These are phyloP conservation scores for Vulpes vulpes DNA, from an alignment of 2,113 vertebrate species.

Conservation along the genomic window DNA sequence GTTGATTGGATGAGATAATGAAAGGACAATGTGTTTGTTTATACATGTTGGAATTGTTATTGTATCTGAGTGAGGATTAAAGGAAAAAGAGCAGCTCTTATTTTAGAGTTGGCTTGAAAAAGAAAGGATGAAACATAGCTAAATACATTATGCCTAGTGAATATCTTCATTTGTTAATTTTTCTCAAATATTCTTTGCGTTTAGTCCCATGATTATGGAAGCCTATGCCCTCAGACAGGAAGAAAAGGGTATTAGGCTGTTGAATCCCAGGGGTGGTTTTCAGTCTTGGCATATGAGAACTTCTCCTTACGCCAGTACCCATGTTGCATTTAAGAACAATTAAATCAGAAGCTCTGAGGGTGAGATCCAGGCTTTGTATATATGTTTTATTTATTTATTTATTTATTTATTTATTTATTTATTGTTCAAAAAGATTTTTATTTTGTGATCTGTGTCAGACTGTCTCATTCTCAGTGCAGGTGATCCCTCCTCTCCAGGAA, in stretches of 20 bases:
- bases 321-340: neutral
- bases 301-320: neutral
- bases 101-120: conserved; percentile 1
- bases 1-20: neutral
- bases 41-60: neutral
- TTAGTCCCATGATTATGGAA: neutral
- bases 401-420: neutral
- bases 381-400: neutral
- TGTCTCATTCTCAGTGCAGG: too few species aligned
- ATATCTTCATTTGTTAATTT: neutral
- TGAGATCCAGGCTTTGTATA: neutral
- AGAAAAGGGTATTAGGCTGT: neutral
- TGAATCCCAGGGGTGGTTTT: neutral
- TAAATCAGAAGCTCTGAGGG: neutral
- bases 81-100: neutral
- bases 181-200: neutral
- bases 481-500: too few species aligned
- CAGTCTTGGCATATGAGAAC: neutral
- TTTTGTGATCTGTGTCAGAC: too few species aligned
- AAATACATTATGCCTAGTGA: neutral
- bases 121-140: neutral
- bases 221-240: neutral
- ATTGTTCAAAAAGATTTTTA: too few species aligned
- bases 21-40: neutral
- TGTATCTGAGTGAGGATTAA: neutral